A percentile compares a stretch with the other conserved stretches of the same genome.
These are phyloP conservation scores for Rhabdornis inornatus DNA, from an alignment of 2,113 vertebrate species.

Conservation along the genomic window DNA sequence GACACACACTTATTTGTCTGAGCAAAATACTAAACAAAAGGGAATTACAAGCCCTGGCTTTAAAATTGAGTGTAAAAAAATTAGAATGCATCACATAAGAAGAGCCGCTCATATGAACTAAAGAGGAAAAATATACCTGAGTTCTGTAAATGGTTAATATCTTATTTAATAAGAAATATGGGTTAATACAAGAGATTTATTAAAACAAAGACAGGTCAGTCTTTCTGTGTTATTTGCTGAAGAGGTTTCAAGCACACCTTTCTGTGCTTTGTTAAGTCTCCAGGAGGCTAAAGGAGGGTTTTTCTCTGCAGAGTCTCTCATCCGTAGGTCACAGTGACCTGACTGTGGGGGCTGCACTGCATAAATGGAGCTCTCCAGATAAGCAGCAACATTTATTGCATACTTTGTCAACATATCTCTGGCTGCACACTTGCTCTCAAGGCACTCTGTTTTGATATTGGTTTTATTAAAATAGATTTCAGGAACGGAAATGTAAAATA, in stretches of 20 bases:
- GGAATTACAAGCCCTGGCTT: not conserved
- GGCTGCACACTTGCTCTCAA: not conserved
- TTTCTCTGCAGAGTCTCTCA: not conserved
- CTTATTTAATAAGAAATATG: not conserved
- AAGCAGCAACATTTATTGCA: constrained; percentile 43
- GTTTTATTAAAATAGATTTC: constrained; percentile 35
- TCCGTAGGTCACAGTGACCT: not conserved
- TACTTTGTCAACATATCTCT: constrained; percentile 27
- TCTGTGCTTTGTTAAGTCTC: not conserved
- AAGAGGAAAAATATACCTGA: not conserved
- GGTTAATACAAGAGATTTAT: not conserved
- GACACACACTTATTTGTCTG: not conserved
- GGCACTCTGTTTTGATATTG: constrained; percentile 22
- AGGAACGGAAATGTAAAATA: constrained; percentile 7
- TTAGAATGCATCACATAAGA: not conserved
- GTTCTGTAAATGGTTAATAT: not conserved
- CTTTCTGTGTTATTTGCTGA: not conserved
- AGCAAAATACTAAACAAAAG: not conserved
- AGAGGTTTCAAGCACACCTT: not conserved
- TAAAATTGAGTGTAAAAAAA: not conserved
- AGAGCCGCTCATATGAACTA: not conserved
- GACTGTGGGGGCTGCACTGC: constrained; percentile 3
- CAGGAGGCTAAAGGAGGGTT: not conserved
- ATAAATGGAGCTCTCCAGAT: constrained; percentile 47
- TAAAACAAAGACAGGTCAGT: not conserved